phyloP scores from a whole-genome alignment of 2,888 invertebrate species.

The Eristalis arbustorum region DNA sequence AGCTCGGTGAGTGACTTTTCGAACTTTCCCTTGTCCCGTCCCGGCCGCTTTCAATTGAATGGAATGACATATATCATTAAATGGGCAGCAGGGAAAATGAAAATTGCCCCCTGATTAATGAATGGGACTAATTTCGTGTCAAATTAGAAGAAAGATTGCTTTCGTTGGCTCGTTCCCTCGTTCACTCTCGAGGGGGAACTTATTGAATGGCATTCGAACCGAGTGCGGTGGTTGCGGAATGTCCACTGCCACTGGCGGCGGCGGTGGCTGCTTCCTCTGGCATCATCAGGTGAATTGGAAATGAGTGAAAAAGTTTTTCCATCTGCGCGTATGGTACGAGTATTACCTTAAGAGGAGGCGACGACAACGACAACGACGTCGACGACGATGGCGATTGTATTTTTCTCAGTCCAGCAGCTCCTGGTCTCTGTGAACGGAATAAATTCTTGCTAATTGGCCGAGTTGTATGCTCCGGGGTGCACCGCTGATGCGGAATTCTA shows the following conservation, averaged over 20 bases:
- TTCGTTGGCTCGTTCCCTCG: constrained; percentile 2
- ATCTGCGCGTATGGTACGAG: constrained; percentile 3
- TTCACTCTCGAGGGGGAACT: constrained; percentile 18
- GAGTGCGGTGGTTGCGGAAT: constrained; percentile 1
- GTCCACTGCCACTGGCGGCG: constrained; percentile 27
- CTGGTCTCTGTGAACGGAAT: constrained; percentile 48
- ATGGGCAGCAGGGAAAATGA: constrained; percentile 62
- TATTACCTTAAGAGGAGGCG: not conserved
- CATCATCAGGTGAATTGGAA: constrained; percentile 69
- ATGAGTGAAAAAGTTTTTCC: constrained; percentile 63
- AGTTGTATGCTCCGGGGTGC: constrained; percentile 59
- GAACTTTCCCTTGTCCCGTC: constrained; percentile 48
- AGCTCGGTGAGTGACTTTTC: constrained; percentile 29
- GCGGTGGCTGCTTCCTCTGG: constrained; percentile 6
- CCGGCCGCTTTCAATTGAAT: constrained; percentile 52
- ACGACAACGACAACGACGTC: not conserved
- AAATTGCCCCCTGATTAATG: constrained; percentile 68
- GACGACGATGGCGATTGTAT: constrained; percentile 40
- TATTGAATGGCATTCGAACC: constrained; percentile 64
- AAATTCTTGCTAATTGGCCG: constrained; percentile 69
- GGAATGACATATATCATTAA: constrained; percentile 68
- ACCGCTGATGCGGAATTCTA: constrained; percentile 37
- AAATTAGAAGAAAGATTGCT: constrained; percentile 70
- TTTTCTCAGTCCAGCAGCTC: constrained; percentile 16
- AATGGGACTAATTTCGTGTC: constrained; percentile 71